phyloP scores from a whole-genome alignment of 2,797 vertebrate genomes.

The Halcyon chelicuti region DNA sequence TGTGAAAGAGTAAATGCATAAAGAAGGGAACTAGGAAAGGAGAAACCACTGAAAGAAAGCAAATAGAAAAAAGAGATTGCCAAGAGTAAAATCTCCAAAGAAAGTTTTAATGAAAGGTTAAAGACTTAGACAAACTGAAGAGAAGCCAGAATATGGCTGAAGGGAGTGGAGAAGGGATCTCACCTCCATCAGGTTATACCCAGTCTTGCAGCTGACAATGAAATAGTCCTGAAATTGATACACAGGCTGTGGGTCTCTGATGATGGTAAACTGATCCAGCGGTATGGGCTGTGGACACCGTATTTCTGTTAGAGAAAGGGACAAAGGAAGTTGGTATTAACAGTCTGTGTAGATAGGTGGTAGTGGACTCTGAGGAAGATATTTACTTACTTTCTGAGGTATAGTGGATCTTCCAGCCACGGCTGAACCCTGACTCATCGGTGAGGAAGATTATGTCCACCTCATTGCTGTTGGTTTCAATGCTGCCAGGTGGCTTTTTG shows the following conservation, averaged over 20 bases:
- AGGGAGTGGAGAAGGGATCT: background rate
- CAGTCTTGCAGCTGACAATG: conserved; percentile 75
- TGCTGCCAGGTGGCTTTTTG: conserved; percentile 50
- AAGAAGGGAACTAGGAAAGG: background rate
- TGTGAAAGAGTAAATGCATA: background rate
- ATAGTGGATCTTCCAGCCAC: conserved; percentile 81
- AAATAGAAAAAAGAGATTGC: background rate
- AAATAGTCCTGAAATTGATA: conserved; percentile 80
- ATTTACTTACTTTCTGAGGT: conserved; percentile 74
- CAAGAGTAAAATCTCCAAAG: background rate
- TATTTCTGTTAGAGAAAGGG: conserved; percentile 65
- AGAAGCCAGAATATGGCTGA: background rate
- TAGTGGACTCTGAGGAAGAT: background rate
- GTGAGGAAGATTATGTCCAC: conserved; percentile 82
- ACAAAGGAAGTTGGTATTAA: background rate
- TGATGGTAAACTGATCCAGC: conserved; percentile 75
- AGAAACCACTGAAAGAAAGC: background rate
- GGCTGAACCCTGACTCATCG: conserved; percentile 80
- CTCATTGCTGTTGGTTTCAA: conserved; percentile 77
- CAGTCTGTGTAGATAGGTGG: background rate
- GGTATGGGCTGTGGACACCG: conserved; percentile 77
- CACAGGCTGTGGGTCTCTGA: conserved; percentile 71
- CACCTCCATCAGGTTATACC: conserved; percentile 80
- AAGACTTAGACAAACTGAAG: background rate
- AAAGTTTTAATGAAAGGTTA: background rate